Base-by-base conservation (phyloP, 2,113 vertebrate genomes). In the Nesogale talazaci region DNA sequence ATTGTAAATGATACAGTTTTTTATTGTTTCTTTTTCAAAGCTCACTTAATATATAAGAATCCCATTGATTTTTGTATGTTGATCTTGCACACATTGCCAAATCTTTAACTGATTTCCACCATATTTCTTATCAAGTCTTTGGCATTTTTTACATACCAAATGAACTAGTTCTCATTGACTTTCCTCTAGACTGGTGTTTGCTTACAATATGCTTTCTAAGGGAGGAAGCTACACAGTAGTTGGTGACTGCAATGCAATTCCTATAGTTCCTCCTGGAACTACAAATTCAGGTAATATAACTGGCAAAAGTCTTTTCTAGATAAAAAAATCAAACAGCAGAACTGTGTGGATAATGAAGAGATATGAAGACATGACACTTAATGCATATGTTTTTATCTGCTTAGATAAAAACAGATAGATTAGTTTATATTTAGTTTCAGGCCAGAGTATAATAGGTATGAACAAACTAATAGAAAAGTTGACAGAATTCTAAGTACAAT, bases 371-470 rank as follows among this genome's bases (percentile, higher is more conserved):
- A n/a, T 17, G 52, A 81, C 17, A 42, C 29, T 78, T 56, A 69
- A 76, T 88, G 23, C 4, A 31, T 42, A 79, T 59, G 27, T 19
- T 34, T 92, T 29, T 14, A 83, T 80, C 90, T 79, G 85, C 52
- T 88, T 90, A 77, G 56, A 77, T 69, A 11, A 88, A 88, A 96
- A 38, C 16, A 38, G 74, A 90, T 81, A 40, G 56, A 78, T 34
- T 91, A 80, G 91, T 76, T 91, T 72, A 46, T 15, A 57, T 72
- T 92, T 79, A 89, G n/a, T 34, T 93, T 83, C 10, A 90, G 83
- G 80, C 9, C 29, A 59, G 15, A 76, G 14, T 46, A 72, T 83
- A 83, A 88, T 40, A 94, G 59, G 2, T 77, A 61, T 85, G 79
- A 27, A 88, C 76, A 34, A 74, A 59, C 19, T 80, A 85, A 20